Base-by-base conservation (phyloP, 1,140 invertebrate genomes). In the Hyphantria cunea region DNA sequence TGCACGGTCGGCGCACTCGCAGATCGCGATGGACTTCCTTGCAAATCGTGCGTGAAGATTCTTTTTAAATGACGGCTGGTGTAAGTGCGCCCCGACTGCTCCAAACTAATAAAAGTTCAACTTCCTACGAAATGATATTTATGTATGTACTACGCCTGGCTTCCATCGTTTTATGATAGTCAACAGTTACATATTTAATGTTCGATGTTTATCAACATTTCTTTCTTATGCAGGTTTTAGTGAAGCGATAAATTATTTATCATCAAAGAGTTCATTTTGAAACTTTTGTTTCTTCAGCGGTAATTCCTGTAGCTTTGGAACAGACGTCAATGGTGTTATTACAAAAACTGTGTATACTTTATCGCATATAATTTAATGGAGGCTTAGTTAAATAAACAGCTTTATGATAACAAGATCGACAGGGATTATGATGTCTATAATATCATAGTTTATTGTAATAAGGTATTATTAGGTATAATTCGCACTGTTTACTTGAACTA, bases 171-270 rank as follows among this genome's bases (percentile, higher is more conserved):
- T 90, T 90, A 90, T 72, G 87, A 86, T 87, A 80, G 78, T 86
- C 87, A 87, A 90, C 85, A 89, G 87, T 90, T 90, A 89, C 84
- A 90, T 89, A 89, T 90, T 89, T 86, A 89, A 88, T 89, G 81
- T 88, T 84, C 86, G 82, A 89, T 87, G 87, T 90, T 90, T 90
- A 90, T 90, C 87, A 90, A 90, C 87, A 90, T 83, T 90, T 87
- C 84, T 90, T 90, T 90, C 87, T 90, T 88, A 90, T 90, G 78
- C 83, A 88, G 84, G 82, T 84, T 89, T 88, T 87, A 87, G 79
- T 86, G 84, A 68, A 31, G 82, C 82, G 68, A 78, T 90, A 90
- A 90, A 89, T 89, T 89, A 89, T 89, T 87, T 87, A 86, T 89
- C 87, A 84, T 90, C 87, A 90, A 90, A 90, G 86, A 74, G 69